Evolutionary conservation across 2,888 invertebrate species (phyloP).

Genomic region (Agrilus mali): DNA sequence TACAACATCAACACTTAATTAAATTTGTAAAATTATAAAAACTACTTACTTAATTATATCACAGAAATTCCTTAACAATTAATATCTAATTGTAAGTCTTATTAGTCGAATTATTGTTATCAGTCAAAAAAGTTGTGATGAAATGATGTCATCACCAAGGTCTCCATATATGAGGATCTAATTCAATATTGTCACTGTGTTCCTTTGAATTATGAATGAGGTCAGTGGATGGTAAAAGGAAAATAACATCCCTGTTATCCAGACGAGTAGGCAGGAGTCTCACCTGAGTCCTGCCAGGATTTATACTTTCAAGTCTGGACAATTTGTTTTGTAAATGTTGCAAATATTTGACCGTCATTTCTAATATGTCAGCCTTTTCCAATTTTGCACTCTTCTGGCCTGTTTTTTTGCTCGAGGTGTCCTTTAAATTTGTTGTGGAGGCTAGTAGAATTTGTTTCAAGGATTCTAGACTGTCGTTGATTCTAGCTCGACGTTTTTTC

Average conservation of each 20-base stretch:
- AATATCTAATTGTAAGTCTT: too few species aligned
- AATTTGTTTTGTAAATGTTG: constrained; percentile 36
- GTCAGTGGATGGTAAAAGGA: constrained; percentile 26
- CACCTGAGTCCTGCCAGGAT: constrained; percentile 11
- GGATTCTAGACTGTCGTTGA: constrained; percentile 41
- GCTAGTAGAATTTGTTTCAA: constrained; percentile 38
- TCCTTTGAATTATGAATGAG: constrained; percentile 7
- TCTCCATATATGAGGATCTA: constrained; percentile 26
- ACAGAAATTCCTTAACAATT: too few species aligned
- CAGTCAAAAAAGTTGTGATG: too few species aligned
- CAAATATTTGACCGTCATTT: constrained; percentile 48
- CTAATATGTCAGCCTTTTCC: constrained; percentile 53
- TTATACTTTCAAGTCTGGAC: constrained; percentile 9
- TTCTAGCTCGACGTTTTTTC: constrained; percentile 39
- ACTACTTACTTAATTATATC: too few species aligned
- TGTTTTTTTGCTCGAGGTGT: constrained; percentile 17
- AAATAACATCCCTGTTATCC: constrained; percentile 31
- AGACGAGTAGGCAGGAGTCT: constrained; percentile 31
- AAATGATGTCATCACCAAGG: constrained; percentile 24
- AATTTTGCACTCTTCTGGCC: constrained; percentile 40
- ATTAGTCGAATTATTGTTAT: too few species aligned
- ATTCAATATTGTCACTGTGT: constrained; percentile 7
- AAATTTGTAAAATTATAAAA: too few species aligned
- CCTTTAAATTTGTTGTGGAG: constrained; percentile 28
- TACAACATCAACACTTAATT: too few species aligned